Conservation (phyloP, 2,797 vertebrate genomes). For the Cynopterus sphinx region DNA sequence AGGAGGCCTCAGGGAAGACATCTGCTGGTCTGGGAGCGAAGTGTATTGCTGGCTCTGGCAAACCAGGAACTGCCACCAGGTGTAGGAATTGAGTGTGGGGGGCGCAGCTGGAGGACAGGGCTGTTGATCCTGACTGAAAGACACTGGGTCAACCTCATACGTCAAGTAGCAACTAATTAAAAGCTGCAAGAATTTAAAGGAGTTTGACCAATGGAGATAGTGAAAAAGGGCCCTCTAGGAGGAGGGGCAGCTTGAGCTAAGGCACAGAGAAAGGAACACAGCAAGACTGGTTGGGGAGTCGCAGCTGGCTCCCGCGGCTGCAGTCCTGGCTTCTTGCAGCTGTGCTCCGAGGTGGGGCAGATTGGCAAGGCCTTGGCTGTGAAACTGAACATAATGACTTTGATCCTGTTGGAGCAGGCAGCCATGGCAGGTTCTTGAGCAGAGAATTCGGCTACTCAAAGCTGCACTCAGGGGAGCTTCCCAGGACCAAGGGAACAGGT, state of each 20-base stretch:
- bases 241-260: neutral
- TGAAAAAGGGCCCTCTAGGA: neutral
- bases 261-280: neutral
- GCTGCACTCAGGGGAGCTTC: neutral
- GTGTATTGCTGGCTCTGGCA: neutral
- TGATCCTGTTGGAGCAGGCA: neutral
- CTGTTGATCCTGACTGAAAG: neutral
- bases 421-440: neutral
- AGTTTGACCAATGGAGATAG: neutral
- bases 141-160: neutral
- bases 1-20: conserved; percentile 19
- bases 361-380: neutral
- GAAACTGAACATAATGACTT: neutral
- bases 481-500: neutral
- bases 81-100: neutral
- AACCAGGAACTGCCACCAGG: fast-evolving
- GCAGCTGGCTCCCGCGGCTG: fast-evolving
- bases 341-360: neutral
- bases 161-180: neutral
- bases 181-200: neutral
- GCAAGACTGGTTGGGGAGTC: fast-evolving
- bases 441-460: neutral
- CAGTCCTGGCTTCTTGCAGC: neutral
- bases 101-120: neutral
- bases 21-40: conserved; percentile 34